Evolutionary conservation across 1,140 invertebrate genomes (phyloP).

Genomic region (Halyomorpha halys): DNA sequence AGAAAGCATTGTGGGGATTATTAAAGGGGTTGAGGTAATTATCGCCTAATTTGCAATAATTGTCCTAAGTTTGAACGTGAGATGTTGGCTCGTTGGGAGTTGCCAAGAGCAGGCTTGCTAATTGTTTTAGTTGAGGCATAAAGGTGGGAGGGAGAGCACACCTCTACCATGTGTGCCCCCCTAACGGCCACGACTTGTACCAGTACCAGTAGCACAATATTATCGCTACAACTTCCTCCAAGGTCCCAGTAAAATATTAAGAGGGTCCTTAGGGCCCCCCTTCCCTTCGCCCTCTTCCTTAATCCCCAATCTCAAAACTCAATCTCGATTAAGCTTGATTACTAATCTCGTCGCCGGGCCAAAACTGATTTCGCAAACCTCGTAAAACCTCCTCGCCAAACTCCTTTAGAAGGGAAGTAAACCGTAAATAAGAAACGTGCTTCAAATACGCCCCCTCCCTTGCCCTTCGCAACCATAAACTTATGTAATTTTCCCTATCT

Average conservation of each 20-base stretch:
- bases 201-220: not conserved
- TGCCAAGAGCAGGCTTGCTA: not conserved
- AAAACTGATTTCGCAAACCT: not conserved
- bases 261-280: not conserved
- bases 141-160: not conserved
- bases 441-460: too few relatives aligned
- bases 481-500: too few relatives aligned
- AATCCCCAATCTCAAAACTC: slow-evolving; percentile 11
- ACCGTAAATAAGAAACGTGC: too few relatives aligned
- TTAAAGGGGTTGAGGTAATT: too few relatives aligned
- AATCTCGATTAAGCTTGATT: slow-evolving; percentile 10
- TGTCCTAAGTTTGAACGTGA: not conserved
- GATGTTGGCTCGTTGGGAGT: not conserved
- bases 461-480: too few relatives aligned
- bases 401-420: not conserved
- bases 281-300: not conserved
- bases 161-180: not conserved
- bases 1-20: too few relatives aligned
- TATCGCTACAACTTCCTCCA: not conserved
- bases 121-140: slow-evolving; percentile 1
- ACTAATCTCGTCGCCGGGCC: not conserved
- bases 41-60: too few relatives aligned
- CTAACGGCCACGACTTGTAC: not conserved
- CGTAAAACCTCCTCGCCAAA: not conserved
- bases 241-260: slow-evolving; percentile 1